Conservation (phyloP, 2,113 vertebrate species). For the Melanerpes formicivorus region DNA sequence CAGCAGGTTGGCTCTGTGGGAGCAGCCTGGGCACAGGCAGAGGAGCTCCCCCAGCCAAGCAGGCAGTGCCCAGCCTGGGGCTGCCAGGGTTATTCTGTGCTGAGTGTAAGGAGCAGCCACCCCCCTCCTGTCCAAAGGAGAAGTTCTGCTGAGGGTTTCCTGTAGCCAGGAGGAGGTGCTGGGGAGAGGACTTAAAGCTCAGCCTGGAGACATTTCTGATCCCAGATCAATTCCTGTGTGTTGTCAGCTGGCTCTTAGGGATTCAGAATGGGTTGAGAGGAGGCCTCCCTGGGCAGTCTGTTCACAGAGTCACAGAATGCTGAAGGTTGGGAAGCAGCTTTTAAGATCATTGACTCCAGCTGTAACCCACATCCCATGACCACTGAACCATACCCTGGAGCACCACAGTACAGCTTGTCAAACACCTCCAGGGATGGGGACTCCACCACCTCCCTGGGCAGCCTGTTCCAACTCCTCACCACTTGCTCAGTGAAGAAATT, state of each 20-base stretch:
- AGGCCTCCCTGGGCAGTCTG: too few relatives aligned
- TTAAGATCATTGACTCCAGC: too few relatives aligned
- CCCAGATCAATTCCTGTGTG: background rate
- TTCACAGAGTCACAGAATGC: too few relatives aligned
- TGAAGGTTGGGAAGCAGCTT: too few relatives aligned
- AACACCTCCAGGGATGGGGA: too few relatives aligned
- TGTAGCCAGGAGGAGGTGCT: background rate
- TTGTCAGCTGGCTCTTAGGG: background rate
- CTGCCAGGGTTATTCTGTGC: accelerated
- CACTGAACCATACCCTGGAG: too few relatives aligned
- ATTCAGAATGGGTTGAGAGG: too few relatives aligned
- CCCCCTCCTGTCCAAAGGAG: background rate
- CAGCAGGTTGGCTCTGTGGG: background rate
- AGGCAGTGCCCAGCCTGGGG: background rate
- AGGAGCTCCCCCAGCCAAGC: accelerated
- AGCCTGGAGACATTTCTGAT: background rate
- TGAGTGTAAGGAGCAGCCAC: background rate
- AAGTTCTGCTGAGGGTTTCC: background rate
- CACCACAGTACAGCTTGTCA: too few relatives aligned
- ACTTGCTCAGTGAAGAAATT: too few relatives aligned
- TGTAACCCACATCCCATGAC: too few relatives aligned
- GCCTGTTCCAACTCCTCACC: too few relatives aligned
- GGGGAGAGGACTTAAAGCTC: background rate
- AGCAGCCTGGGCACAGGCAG: background rate
- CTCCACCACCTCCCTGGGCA: too few relatives aligned